phyloP scores from a whole-genome alignment of 1,140 invertebrate genomes.

The Frieseomelitta varia region DNA sequence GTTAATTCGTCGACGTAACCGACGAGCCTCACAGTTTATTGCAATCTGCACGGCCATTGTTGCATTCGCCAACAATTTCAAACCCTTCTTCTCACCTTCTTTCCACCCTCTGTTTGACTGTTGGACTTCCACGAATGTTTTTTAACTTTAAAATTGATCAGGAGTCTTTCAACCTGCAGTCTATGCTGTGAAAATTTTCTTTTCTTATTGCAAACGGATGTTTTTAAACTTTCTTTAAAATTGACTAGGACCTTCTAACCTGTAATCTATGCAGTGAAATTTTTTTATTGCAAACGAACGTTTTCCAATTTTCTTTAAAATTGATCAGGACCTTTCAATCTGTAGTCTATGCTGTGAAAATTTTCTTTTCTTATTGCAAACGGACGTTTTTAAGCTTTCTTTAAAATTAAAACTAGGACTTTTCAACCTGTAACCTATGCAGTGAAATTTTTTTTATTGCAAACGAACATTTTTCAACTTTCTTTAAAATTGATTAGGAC shows the following conservation, averaged over 20 bases:
- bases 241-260: too few species aligned
- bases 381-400: neutral
- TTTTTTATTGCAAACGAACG: neutral
- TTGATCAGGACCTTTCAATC: too few species aligned
- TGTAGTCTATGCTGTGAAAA: too few species aligned
- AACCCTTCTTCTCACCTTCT: neutral
- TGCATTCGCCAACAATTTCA: slow-evolving; percentile 4
- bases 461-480: slow-evolving; percentile 12
- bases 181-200: too few species aligned
- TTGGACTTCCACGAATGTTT: slow-evolving; percentile 5
- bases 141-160: neutral
- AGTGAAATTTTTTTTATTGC: too few species aligned
- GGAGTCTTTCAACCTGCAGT: too few species aligned
- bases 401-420: too few species aligned
- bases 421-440: too few species aligned
- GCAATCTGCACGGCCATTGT: neutral
- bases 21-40: neutral
- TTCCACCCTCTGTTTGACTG: neutral
- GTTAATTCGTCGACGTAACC: slow-evolving; percentile 28
- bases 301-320: neutral
- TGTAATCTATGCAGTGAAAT: too few species aligned
- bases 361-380: too few species aligned
- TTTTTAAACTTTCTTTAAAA: neutral
- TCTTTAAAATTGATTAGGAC: too few species aligned
- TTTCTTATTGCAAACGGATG: neutral